phyloP scores from a whole-genome alignment of 2,888 invertebrate genomes.

The Rhynchonema sp. region DNA sequence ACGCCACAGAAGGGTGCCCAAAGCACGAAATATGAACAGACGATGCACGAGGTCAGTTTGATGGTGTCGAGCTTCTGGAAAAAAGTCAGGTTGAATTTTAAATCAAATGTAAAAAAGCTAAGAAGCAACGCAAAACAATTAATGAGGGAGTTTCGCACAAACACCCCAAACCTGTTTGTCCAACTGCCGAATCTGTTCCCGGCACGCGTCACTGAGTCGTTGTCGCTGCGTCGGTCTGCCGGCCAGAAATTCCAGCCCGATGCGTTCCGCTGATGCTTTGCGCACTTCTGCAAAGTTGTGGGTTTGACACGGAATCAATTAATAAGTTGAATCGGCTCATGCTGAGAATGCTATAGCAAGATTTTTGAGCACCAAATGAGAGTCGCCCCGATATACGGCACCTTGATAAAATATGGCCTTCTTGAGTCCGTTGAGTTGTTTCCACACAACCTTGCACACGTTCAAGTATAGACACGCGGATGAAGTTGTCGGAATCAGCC shows the following conservation, averaged over 20 bases:
- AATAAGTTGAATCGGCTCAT: no score
- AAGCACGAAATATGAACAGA: conserved; percentile 45
- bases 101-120: no score
- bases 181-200: conserved; percentile 1
- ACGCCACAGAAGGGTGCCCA: conserved; percentile 43
- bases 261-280: background rate
- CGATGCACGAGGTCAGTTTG: conserved; percentile 34
- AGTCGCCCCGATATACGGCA: no score
- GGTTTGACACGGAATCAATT: no score
- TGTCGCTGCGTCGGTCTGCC: background rate
- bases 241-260: background rate
- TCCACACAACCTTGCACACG: conserved; percentile 16
- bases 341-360: no score
- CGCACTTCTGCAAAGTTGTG: background rate
- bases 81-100: no score
- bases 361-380: no score
- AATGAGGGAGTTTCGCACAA: no score
- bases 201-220: conserved; percentile 5
- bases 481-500: conserved; percentile 33
- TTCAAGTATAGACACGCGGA: conserved; percentile 30
- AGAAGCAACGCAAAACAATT: no score
- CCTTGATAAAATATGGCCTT: background rate
- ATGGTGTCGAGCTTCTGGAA: conserved; percentile 30
- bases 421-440: background rate
- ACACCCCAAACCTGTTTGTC: no score